Conservation (phyloP, 2,113 vertebrate genomes). For the Lophotis ruficrista region DNA sequence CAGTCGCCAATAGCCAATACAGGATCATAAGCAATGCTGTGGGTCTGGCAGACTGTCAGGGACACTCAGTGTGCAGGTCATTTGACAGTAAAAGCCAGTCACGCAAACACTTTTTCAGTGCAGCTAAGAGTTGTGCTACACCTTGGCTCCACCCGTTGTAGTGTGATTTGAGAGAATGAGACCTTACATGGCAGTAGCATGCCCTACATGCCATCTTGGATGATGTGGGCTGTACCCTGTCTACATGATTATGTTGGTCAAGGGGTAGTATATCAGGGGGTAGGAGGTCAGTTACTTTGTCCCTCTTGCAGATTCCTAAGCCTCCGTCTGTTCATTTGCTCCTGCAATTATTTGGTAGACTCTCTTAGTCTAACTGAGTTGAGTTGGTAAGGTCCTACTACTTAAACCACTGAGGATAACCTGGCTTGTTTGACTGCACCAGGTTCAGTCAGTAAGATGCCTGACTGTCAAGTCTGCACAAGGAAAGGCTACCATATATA, state of each 20-base stretch:
- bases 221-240: background rate
- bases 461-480: background rate
- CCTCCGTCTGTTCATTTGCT: background rate
- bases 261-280: background rate
- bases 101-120: accelerated
- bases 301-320: background rate
- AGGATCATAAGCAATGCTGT: background rate
- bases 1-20: accelerated
- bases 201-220: accelerated
- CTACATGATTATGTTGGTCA: background rate
- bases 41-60: accelerated
- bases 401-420: background rate
- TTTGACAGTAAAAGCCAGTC: background rate
- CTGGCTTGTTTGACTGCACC: background rate
- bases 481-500: background rate
- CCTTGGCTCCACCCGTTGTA: background rate
- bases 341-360: background rate
- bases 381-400: background rate
- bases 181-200: accelerated
- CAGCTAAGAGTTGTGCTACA: accelerated
- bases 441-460: background rate
- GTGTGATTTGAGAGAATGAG: background rate
- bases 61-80: accelerated
- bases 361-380: background rate
- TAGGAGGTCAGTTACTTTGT: background rate